Percentiles rank a stretch among this genome's conserved stretches.
phyloP scores from a whole-genome alignment of 1,140 invertebrate species.

The Sycophila sp. region DNA sequence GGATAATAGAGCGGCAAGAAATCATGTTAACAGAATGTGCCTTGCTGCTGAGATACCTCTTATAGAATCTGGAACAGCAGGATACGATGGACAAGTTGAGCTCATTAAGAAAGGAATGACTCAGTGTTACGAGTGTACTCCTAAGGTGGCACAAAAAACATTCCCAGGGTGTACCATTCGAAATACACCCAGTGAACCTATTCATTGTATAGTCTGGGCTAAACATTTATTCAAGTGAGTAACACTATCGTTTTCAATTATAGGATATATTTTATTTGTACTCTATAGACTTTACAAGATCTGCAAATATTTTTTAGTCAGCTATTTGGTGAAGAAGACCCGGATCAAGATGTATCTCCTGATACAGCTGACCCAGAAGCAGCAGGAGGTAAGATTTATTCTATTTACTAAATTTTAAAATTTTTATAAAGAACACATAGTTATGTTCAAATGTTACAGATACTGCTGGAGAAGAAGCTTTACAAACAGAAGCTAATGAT shows the following conservation, averaged over 20 bases:
- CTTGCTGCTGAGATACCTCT: slow-evolving; percentile 92
- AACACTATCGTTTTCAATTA: neutral
- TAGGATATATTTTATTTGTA: neutral
- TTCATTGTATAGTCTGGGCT: slow-evolving; percentile 99
- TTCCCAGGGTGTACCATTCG: slow-evolving; percentile 98
- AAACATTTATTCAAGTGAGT: slow-evolving; percentile 98
- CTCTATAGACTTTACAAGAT: neutral
- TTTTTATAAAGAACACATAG: slow-evolving; percentile 10
- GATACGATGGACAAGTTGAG: slow-evolving; percentile 94
- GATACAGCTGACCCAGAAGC: slow-evolving; percentile 94
- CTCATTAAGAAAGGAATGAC: slow-evolving; percentile 88
- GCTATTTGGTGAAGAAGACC: slow-evolving; percentile 95
- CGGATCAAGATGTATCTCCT: slow-evolving; percentile 98
- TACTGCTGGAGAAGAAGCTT: slow-evolving; percentile 66
- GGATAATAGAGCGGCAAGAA: slow-evolving; percentile 95
- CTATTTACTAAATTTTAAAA: slow-evolving; percentile 18
- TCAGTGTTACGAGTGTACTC: slow-evolving; percentile 97
- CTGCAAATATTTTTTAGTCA: slow-evolving; percentile 74
- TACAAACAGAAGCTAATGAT: slow-evolving; percentile 64
- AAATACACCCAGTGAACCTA: slow-evolving; percentile 99
- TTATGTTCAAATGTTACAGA: slow-evolving; percentile 58
- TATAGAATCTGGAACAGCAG: slow-evolving; percentile 96
- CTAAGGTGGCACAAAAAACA: slow-evolving; percentile 90
- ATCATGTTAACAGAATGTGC: slow-evolving; percentile 99
- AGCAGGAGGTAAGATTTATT: slow-evolving; percentile 61